phyloP scores from a whole-genome alignment of 2,888 invertebrate species.

The Tholera decimalis region DNA sequence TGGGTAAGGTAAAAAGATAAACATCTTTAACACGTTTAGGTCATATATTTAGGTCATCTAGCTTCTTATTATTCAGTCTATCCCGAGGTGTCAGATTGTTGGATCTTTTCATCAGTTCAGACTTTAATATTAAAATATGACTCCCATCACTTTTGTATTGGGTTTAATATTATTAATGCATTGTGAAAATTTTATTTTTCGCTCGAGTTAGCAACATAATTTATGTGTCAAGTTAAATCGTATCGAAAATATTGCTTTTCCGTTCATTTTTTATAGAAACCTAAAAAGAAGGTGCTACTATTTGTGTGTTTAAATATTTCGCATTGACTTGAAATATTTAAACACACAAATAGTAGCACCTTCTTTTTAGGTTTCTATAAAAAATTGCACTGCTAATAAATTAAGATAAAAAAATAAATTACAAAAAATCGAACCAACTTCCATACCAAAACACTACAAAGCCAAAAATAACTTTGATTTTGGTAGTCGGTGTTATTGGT shows the following conservation, averaged over 20 bases:
- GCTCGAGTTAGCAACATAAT: background rate
- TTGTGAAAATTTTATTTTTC: slow-evolving; percentile 3
- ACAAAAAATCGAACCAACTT: too few species aligned
- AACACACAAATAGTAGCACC: too few species aligned
- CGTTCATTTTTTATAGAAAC: background rate
- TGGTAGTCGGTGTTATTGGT: too few species aligned
- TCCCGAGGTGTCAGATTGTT: slow-evolving; percentile 25
- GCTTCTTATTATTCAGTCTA: slow-evolving; percentile 40
- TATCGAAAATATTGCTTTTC: background rate
- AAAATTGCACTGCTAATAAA: too few species aligned
- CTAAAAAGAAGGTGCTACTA: background rate
- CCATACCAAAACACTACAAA: too few species aligned
- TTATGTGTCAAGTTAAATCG: slow-evolving; percentile 5
- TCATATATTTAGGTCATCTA: slow-evolving; percentile 24
- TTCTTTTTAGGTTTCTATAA: too few species aligned
- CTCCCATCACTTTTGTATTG: slow-evolving; percentile 15
- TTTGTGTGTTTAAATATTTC: too few species aligned
- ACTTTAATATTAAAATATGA: slow-evolving; percentile 33
- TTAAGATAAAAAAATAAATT: too few species aligned
- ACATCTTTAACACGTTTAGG: background rate
- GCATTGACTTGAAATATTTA: too few species aligned
- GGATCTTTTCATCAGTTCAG: slow-evolving; percentile 32
- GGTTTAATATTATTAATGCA: slow-evolving; percentile 26
- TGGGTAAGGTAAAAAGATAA: background rate
- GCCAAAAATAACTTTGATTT: too few species aligned